Percentiles rank a stretch among this genome's conserved stretches.
phyloP scores from a whole-genome alignment of 2,113 vertebrate genomes.

The Ivindomyrus marchei region DNA sequence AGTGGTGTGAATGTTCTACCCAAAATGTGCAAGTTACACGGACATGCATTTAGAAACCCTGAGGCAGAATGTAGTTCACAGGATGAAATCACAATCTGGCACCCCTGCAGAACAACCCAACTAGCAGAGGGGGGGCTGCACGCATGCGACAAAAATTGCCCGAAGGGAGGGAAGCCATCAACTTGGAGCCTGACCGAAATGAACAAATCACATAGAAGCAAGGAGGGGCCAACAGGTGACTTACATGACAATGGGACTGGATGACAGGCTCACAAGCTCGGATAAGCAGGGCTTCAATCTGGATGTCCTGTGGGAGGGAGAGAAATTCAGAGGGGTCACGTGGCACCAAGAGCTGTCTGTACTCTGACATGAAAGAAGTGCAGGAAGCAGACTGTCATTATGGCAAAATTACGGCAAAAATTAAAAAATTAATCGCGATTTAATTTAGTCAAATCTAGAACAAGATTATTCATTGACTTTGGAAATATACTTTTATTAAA shows the following conservation, averaged over 20 bases:
- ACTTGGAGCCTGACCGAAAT: neutral
- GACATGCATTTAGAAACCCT: neutral
- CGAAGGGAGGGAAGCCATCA: neutral
- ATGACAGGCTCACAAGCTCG: slow-evolving; percentile 90
- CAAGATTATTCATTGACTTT: neutral
- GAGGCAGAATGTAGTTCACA: neutral
- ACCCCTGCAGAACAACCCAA: neutral
- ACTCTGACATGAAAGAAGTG: neutral
- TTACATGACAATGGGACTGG: slow-evolving; percentile 80
- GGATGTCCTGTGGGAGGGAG: slow-evolving; percentile 75
- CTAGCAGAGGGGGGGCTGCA: neutral
- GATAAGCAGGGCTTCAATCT: slow-evolving; percentile 95
- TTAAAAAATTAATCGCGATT: neutral
- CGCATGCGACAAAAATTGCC: neutral
- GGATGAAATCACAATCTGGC: neutral
- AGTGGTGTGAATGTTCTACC: neutral
- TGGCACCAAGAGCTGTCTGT: neutral
- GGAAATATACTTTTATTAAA: neutral
- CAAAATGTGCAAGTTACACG: neutral
- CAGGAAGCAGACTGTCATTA: neutral
- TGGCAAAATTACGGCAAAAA: too few relatives aligned
- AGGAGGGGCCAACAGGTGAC: slow-evolving; percentile 37
- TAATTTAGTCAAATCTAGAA: neutral
- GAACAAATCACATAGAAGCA: neutral
- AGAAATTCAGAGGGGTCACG: neutral